Evolutionary conservation across 2,888 invertebrate species (phyloP), one percentile per base, ranked within the genome.

Genomic region (Parasteatoda lunata): DNA sequence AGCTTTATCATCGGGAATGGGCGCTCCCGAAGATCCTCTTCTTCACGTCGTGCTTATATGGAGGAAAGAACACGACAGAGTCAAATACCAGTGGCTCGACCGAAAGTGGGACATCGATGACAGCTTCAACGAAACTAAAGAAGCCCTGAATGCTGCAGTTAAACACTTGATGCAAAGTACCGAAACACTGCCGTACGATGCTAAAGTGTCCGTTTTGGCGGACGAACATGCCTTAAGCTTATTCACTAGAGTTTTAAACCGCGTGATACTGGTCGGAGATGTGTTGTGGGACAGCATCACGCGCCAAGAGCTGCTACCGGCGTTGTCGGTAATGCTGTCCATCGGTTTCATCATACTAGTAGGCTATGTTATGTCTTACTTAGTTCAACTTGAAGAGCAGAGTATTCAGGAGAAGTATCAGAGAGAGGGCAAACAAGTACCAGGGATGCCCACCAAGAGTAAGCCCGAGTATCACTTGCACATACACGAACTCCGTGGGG

Each of bases 81-180:
- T 98, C 11, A 96, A 96, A 91, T 98, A 97, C 92, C 97, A 97
- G 92, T 98, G 98, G 97, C 92, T 97, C 78, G 94, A 95, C 89
- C 94, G 94, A 79, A 95, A 95, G 65, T 93, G 93, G 93, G 91
- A 91, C 76, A 90, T 91, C 15, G 91, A 92, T 91, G 89, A 90
- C 71, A 76, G 30, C 48, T 84, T 90, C 30, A 91, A 91, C 80
- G 78, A 84, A n/a, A 90, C 90, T 7, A 89, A 89, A 90, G 93
- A 94, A 75, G 95, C 95, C 82, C 92, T 97, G 54, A 95, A 96
- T 77, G 94, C 94, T 89, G 94, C 95, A 0, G 94, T 97, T 83
- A 94, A 94, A 90, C 93, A 95, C 84, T 92, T 97, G 77, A 92
- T 96, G 84, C 94, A 94, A 90, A 94, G 95, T 0, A 94, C 95